phyloP scores from a whole-genome alignment of 2,113 vertebrate species.

The Progne subis region DNA sequence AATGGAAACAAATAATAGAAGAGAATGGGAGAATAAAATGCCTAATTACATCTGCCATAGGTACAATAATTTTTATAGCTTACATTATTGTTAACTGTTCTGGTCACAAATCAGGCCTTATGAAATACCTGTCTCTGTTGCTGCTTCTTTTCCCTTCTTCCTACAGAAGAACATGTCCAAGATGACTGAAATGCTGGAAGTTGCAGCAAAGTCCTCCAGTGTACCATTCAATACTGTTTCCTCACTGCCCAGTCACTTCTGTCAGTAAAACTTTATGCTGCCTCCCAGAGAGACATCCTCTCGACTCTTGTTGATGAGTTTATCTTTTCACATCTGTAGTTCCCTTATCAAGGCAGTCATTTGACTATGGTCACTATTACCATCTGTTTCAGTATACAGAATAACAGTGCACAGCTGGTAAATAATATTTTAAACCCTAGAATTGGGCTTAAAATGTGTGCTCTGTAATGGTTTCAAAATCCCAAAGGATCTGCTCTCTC shows the following conservation, averaged over 20 bases:
- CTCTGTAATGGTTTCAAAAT: background rate
- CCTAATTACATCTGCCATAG: background rate
- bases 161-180: background rate
- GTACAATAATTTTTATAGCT: background rate
- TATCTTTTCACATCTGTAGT: background rate
- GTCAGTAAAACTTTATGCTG: background rate
- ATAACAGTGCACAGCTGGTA: background rate
- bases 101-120: background rate
- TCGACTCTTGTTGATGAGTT: background rate
- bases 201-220: background rate
- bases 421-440: background rate
- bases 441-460: background rate
- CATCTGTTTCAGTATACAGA: background rate
- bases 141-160: background rate
- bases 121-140: background rate
- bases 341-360: background rate
- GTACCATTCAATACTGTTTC: background rate
- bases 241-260: background rate
- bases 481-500: background rate
- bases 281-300: background rate
- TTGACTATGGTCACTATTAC: background rate
- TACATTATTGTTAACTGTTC: background rate
- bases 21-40: background rate
- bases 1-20: background rate
- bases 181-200: background rate